Percentiles rank a stretch among this genome's conserved stretches.
phyloP scores from a whole-genome alignment of 2,888 invertebrate genomes.

The Pinctada fucata region DNA sequence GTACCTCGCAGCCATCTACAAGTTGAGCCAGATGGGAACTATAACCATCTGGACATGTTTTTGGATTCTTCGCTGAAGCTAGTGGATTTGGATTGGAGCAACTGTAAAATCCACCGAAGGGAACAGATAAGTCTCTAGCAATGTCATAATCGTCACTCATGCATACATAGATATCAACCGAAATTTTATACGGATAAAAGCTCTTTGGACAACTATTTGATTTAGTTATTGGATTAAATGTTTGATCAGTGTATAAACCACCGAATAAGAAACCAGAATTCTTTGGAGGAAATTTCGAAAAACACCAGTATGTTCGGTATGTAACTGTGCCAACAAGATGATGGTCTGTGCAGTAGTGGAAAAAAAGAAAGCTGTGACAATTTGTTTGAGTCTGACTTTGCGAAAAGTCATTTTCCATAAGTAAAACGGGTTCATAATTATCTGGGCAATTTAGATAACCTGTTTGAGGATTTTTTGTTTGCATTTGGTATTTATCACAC shows the following conservation, averaged over 20 bases:
- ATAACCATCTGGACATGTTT: constrained; percentile 57
- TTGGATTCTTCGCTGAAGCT: background rate
- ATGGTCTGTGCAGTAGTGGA: constrained; percentile 40
- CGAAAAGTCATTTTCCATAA: constrained; percentile 39
- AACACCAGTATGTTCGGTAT: constrained; percentile 59
- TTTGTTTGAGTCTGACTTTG: constrained; percentile 22
- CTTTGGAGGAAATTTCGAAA: constrained; percentile 40
- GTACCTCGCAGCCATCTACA: constrained; percentile 57
- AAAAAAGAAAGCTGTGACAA: constrained; percentile 40
- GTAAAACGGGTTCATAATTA: constrained; percentile 45
- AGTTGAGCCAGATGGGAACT: constrained; percentile 57
- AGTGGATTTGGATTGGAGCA: constrained; percentile 17
- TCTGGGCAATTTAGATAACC: constrained; percentile 52
- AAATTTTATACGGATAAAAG: constrained; percentile 46
- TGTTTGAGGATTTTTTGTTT: constrained; percentile 54
- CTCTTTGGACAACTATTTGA: constrained; percentile 48
- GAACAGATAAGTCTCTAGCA: constrained; percentile 42
- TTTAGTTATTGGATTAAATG: constrained; percentile 51
- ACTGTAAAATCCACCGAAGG: constrained; percentile 56
- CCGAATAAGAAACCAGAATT: constrained; percentile 60
- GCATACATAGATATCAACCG: constrained; percentile 51
- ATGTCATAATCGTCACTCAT: constrained; percentile 59
- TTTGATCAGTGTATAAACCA: constrained; percentile 53
- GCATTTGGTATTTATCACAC: constrained; percentile 19
- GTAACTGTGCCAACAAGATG: constrained; percentile 11